Conservation (phyloP, 2,888 invertebrate species). For the Phragmatobia fuliginosa region DNA sequence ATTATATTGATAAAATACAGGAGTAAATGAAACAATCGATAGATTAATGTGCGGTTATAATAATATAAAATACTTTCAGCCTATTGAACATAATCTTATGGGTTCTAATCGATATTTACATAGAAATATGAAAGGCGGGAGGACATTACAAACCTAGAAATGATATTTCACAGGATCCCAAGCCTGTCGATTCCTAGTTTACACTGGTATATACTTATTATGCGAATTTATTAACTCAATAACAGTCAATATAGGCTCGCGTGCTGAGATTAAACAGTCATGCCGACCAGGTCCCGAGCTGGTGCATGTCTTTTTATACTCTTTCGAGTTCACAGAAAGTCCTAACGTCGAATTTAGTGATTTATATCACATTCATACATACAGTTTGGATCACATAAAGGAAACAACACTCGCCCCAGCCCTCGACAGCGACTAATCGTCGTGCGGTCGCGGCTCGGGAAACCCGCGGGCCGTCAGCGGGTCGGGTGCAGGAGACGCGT, state of each 20-base stretch:
- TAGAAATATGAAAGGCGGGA: constrained; percentile 75
- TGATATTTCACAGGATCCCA: constrained; percentile 55
- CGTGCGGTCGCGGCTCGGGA: constrained; percentile 63
- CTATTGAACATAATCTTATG: constrained; percentile 83
- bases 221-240: constrained; percentile 54
- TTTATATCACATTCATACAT: constrained; percentile 41
- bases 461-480: constrained; percentile 69
- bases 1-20: not conserved
- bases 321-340: constrained; percentile 48
- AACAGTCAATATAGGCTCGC: constrained; percentile 49
- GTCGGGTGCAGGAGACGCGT: constrained; percentile 64
- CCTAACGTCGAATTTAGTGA: constrained; percentile 46
- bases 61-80: constrained; percentile 85
- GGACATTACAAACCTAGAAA: constrained; percentile 64
- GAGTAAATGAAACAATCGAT: constrained; percentile 57
- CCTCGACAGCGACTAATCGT: constrained; percentile 61
- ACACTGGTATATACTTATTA: constrained; percentile 55
- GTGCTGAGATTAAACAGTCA: constrained; percentile 49
- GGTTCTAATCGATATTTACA: constrained; percentile 83
- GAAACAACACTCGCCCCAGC: not conserved
- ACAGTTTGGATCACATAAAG: constrained; percentile 26
- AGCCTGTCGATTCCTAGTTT: constrained; percentile 51
- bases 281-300: constrained; percentile 60
- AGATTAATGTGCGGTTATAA: constrained; percentile 80
- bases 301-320: constrained; percentile 53